Evolutionary conservation across 2,888 invertebrate species (phyloP).

Genomic region (Tinea pellionella): DNA sequence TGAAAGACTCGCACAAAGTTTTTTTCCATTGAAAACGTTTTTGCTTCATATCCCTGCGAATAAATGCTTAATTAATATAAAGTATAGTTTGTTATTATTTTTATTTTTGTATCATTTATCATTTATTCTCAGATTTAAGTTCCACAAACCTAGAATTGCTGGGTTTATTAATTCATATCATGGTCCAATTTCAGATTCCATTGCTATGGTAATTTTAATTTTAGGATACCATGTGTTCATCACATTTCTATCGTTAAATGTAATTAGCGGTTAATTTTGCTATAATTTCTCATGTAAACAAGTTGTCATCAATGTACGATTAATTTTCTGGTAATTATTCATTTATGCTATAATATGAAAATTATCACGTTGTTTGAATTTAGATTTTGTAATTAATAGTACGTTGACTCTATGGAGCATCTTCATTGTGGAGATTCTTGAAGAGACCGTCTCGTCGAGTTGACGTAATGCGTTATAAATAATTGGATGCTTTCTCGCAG

Average conservation of each 20-base stretch:
- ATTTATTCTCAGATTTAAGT: background rate
- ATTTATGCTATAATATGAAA: background rate
- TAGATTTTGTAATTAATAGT: conserved; percentile 1
- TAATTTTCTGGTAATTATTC: background rate
- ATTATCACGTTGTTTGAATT: background rate
- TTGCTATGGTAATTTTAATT: background rate
- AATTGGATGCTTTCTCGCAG: conserved; percentile 5
- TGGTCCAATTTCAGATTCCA: background rate
- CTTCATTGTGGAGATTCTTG: background rate
- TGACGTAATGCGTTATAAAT: conserved; percentile 5
- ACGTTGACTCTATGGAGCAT: conserved; percentile 1
- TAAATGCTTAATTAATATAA: too few relatives aligned
- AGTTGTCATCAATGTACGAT: background rate
- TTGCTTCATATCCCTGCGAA: too few relatives aligned
- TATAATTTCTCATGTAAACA: background rate
- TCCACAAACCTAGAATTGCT: background rate
- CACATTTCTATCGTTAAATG: background rate
- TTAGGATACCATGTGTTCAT: too few relatives aligned
- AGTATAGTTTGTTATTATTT: too few relatives aligned
- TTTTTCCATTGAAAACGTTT: too few relatives aligned
- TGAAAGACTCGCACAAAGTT: too few relatives aligned
- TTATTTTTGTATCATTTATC: background rate
- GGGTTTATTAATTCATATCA: background rate
- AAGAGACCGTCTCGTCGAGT: background rate
- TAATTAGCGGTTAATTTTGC: background rate